A percentile compares a stretch with the other conserved stretches of the same genome.
These are phyloP conservation scores for Scaptodrosophila lebanonensis DNA, from an alignment of 1,140 invertebrate genomes.

Conservation along the genomic window DNA sequence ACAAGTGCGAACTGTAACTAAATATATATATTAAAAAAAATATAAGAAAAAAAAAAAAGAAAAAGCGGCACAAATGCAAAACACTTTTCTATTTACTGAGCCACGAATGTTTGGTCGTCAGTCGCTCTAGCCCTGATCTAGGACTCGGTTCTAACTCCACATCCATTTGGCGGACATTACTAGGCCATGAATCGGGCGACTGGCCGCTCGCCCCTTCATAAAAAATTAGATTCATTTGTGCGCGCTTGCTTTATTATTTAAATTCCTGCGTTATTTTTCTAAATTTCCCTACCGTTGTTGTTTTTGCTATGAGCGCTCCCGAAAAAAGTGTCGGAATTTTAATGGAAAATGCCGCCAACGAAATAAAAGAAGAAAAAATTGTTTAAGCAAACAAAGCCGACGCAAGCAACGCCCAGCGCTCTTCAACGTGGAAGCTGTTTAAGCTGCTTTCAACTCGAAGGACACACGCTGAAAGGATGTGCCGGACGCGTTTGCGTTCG, in stretches of 20 bases:
- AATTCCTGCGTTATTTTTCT: constrained; percentile 72
- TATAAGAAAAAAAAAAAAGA: constrained; percentile 57
- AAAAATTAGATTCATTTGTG: constrained; percentile 77
- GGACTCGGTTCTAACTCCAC: no score
- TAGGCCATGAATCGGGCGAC: constrained; percentile 2
- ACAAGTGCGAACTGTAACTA: constrained; percentile 46
- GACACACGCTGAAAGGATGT: constrained; percentile 68
- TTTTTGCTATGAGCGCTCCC: constrained; percentile 17
- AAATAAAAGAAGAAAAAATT: constrained; percentile 30
- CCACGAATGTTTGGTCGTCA: constrained; percentile 1
- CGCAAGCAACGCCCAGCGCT: constrained; percentile 3
- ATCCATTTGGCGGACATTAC: not conserved
- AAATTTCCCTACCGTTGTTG: constrained; percentile 52
- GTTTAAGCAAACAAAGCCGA: constrained; percentile 60
- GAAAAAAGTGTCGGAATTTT: constrained; percentile 68
- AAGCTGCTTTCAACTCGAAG: constrained; percentile 66
- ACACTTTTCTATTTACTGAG: constrained; percentile 61
- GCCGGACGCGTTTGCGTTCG: no score
- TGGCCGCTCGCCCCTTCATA: constrained; percentile 54
- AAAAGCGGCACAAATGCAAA: constrained; percentile 58
- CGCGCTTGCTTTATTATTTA: constrained; percentile 73
- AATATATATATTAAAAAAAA: no score
- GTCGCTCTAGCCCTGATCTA: no score
- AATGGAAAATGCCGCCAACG: constrained; percentile 73
- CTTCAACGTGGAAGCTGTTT: constrained; percentile 55